Percentiles rank a stretch among this genome's conserved stretches.
Evolutionary conservation across 2,113 vertebrate species (phyloP).

Genomic region (Butastur rufipennis): DNA sequence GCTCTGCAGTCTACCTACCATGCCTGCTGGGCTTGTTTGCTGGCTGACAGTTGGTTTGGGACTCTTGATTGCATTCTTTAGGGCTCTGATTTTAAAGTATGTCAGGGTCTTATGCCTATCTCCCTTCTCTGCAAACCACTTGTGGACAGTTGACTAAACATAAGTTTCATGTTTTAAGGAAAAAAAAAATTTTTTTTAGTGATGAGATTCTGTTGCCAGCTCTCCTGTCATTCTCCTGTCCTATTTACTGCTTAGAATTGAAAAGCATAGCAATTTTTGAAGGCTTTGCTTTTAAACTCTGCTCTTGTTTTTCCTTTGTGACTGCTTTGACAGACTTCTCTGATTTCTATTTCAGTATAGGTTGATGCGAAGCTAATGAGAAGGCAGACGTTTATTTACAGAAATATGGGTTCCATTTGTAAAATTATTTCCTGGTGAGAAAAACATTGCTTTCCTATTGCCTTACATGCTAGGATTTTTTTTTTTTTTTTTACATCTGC

Average conservation of each 20-base stretch:
- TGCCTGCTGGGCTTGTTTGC: neutral
- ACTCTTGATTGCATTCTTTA: neutral
- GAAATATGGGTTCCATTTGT: conserved; percentile 42
- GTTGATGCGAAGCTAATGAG: conserved; percentile 47
- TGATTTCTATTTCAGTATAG: conserved; percentile 60
- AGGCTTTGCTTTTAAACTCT: conserved; percentile 56
- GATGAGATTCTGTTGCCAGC: neutral
- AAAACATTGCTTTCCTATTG: conserved; percentile 4
- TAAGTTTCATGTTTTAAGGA: neutral
- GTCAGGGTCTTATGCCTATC: neutral
- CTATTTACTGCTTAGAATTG: conserved; percentile 22
- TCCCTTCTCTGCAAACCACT: neutral
- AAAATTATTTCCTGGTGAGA: conserved; percentile 29
- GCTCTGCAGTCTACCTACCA: neutral
- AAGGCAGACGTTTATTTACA: conserved; percentile 36
- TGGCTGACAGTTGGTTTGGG: conserved; percentile 6
- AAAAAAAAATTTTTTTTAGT: neutral
- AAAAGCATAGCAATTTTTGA: conserved; percentile 53
- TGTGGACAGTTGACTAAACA: conserved; percentile 21
- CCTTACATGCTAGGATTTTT: neutral
- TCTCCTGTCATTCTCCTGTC: conserved; percentile 51
- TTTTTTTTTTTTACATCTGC: neutral
- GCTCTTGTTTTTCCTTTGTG: conserved; percentile 45
- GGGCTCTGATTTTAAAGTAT: neutral
- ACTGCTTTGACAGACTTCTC: conserved; percentile 39